Base-by-base conservation (phyloP, 2,888 invertebrate genomes). In the Acronicta alni region DNA sequence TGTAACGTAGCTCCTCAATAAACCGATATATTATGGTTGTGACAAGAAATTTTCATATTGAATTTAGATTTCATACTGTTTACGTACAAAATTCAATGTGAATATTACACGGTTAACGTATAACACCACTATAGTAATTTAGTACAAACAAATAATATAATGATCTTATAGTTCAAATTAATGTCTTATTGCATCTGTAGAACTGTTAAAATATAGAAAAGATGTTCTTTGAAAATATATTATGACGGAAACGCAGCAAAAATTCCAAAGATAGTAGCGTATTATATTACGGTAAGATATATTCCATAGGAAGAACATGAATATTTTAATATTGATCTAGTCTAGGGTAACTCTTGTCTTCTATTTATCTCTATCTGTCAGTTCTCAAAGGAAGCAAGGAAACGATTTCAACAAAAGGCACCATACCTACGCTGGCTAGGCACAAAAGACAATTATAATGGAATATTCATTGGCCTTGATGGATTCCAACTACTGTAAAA, bases 141-240 rank as follows among this genome's bases (percentile, higher is more conserved):
- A 71, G 69, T 69, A 69, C 69, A 69, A 69, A 69, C 69, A 69
- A 69, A 71, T 45, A 30, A 30, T 30, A 46, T 67, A 60, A 57
- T 47, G 47, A 45, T 66, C 54, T 57, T 55, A 57, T 37, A 59
- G 53, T 54, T 42, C 48, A 66, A 71, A 59, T 67, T 38, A n/a
- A 52, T 39, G 43, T 42, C 37, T 48, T 47, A 56, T 38, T 17
- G 26, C 56, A 60, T 51, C 45, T 45, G 18, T 49, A 49, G 26
- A 20, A 46, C 20, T 46, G 35, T 54, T 23, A 41, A 23, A 39
- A n/a, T 20, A 59, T 3, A 30, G 42, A 54, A 52, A 41, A 39
- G 38, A 48, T 55, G 55, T 23, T 18, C 15, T 18, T 41, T 14
- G 15, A 20, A n/a, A 12, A 16, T 42, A 51, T 43, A 47, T 38